A percentile compares a stretch with the other conserved stretches of the same genome.
Conservation (phyloP, 2,113 vertebrate species). For the Falcunculus frontatus region DNA sequence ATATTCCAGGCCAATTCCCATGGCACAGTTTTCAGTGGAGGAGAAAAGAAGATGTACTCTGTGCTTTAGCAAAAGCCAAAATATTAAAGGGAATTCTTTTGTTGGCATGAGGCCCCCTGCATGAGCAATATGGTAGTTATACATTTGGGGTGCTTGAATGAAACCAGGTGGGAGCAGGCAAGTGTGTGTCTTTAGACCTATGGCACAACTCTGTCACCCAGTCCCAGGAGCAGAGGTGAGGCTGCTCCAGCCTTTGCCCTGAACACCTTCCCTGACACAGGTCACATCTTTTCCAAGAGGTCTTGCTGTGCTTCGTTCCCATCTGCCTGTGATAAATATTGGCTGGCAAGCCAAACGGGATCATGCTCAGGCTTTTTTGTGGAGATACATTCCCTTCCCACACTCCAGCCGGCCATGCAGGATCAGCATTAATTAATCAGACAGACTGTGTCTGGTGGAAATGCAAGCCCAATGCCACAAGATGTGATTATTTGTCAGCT, state of each 20-base stretch:
- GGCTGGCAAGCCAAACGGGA: background rate
- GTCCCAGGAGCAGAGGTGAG: fast-evolving
- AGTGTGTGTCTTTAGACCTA: background rate
- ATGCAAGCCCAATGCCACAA: background rate
- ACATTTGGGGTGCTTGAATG: background rate
- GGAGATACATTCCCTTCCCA: background rate
- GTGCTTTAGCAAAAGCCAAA: background rate
- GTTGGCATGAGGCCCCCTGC: background rate
- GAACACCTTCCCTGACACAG: fast-evolving
- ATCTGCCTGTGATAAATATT: background rate
- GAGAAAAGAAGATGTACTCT: background rate
- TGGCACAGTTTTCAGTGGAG: background rate
- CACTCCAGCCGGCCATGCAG: background rate
- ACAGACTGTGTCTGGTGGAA: background rate
- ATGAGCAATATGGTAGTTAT: background rate
- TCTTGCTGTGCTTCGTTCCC: background rate
- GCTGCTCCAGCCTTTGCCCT: background rate
- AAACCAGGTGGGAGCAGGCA: background rate
- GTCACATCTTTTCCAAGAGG: background rate
- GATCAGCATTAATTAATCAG: background rate
- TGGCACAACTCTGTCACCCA: background rate
- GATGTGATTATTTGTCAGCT: background rate
- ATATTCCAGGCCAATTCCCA: background rate
- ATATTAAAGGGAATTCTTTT: background rate
- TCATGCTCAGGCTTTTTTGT: background rate